These are phyloP conservation scores for Drosophila trapezifrons DNA, from an alignment of 1,140 invertebrate genomes.

Conservation along the genomic window DNA sequence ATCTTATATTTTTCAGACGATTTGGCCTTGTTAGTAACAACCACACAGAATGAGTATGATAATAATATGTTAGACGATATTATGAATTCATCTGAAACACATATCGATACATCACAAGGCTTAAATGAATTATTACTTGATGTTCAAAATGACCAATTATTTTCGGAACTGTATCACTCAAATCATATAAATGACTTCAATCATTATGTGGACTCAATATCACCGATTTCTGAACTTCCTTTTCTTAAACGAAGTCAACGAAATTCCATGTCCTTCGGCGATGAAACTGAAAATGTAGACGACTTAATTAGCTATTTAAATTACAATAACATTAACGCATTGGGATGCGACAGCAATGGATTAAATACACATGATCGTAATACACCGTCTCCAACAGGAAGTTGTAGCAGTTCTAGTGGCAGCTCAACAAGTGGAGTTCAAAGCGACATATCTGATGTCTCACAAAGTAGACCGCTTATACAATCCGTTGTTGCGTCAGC, in stretches of 20 bases:
- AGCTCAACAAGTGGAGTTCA: slow-evolving; percentile 74
- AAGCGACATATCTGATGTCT: slow-evolving; percentile 63
- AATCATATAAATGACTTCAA: slow-evolving; percentile 35
- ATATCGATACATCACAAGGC: slow-evolving; percentile 59
- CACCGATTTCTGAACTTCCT: slow-evolving; percentile 9
- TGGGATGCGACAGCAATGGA: slow-evolving; percentile 37
- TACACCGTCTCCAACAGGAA: slow-evolving; percentile 75
- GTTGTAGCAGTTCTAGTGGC: slow-evolving; percentile 58
- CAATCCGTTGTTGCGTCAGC: slow-evolving; percentile 22
- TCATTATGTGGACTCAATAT: slow-evolving; percentile 44
- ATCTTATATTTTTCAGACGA: slow-evolving; percentile 56
- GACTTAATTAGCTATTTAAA: slow-evolving; percentile 62
- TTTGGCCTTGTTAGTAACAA: slow-evolving; percentile 57
- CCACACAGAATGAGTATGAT: slow-evolving; percentile 47
- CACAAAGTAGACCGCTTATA: slow-evolving; percentile 18
- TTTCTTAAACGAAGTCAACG: slow-evolving; percentile 2
- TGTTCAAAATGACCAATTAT: slow-evolving; percentile 31
- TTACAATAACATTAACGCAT: slow-evolving; percentile 39
- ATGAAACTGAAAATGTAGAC: slow-evolving; percentile 24
- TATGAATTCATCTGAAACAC: slow-evolving; percentile 52
- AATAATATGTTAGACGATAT: slow-evolving; percentile 67
- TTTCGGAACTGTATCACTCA: slow-evolving; percentile 33
- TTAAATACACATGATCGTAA: slow-evolving; percentile 48
- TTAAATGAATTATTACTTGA: slow-evolving; percentile 50
- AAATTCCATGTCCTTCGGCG: neutral